Evolutionary conservation across 1,140 invertebrate species (phyloP).

Genomic region (Listronotus oregonensis): DNA sequence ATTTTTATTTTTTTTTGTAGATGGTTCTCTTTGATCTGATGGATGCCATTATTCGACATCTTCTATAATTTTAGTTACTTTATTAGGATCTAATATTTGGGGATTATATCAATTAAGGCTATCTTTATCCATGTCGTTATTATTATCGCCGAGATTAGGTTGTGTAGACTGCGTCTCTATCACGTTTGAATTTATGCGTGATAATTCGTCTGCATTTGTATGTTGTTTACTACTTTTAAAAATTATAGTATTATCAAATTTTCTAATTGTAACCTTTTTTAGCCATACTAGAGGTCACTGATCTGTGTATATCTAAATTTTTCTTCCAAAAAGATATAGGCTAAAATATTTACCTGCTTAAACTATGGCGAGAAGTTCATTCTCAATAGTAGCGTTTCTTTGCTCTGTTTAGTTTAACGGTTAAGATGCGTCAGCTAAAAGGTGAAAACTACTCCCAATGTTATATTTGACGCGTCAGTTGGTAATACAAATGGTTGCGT

Average conservation of each 20-base stretch:
- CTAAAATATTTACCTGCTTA: slow-evolving; percentile 40
- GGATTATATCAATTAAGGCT: too few species aligned
- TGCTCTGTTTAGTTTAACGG: slow-evolving; percentile 42
- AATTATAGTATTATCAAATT: slow-evolving; percentile 57
- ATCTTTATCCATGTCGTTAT: slow-evolving; percentile 1
- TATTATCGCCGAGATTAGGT: slow-evolving; percentile 8
- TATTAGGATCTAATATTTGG: not conserved
- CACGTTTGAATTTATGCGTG: slow-evolving; percentile 5
- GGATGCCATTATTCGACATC: not conserved
- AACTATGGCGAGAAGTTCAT: slow-evolving; percentile 53
- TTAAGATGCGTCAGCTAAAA: slow-evolving; percentile 43
- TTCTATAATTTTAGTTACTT: not conserved
- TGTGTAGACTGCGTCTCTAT: slow-evolving; percentile 3
- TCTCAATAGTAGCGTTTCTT: slow-evolving; percentile 41
- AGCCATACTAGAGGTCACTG: slow-evolving; percentile 47
- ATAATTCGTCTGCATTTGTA: slow-evolving; percentile 20
- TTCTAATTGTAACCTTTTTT: slow-evolving; percentile 51
- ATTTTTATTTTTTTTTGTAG: slow-evolving; percentile 9
- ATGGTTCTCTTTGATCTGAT: not conserved
- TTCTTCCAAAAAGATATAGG: slow-evolving; percentile 37
- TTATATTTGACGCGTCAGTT: slow-evolving; percentile 50
- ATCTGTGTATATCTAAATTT: slow-evolving; percentile 38
- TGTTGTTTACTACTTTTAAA: slow-evolving; percentile 55
- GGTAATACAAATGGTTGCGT: slow-evolving; percentile 49
- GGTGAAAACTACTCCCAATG: slow-evolving; percentile 23